Conservation (phyloP, 2,113 vertebrate genomes). For the Apteryx owenii region DNA sequence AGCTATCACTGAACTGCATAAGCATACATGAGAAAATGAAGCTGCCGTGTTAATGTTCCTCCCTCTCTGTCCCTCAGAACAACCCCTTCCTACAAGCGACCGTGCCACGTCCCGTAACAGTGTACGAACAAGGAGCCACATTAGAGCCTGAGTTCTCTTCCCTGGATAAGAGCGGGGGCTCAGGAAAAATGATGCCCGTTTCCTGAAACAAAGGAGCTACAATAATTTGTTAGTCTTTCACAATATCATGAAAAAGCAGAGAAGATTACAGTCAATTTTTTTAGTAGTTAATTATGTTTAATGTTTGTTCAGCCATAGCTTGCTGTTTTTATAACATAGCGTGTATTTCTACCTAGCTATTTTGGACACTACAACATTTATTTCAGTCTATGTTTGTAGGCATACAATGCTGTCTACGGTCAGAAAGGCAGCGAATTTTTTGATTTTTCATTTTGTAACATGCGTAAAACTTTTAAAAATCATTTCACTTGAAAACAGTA, state of each 20-base stretch:
- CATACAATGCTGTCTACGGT: background rate
- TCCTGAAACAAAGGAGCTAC: constrained; percentile 1
- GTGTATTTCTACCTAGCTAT: background rate
- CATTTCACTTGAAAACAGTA: background rate
- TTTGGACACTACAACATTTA: background rate
- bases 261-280: background rate
- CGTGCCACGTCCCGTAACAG: background rate
- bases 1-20: background rate
- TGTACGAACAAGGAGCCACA: background rate
- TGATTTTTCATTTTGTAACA: background rate
- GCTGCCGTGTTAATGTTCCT: background rate
- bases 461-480: background rate
- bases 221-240: background rate
- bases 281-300: background rate
- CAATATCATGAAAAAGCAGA: background rate
- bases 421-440: background rate
- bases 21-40: background rate
- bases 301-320: background rate
- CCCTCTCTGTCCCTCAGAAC: background rate
- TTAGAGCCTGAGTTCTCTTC: background rate
- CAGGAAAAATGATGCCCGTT: background rate
- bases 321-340: background rate
- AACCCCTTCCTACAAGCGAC: background rate
- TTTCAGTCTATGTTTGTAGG: background rate
- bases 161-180: background rate